These are phyloP conservation scores for Nematolebias whitei DNA, from an alignment of 2,113 vertebrate genomes.

Conservation along the genomic window DNA sequence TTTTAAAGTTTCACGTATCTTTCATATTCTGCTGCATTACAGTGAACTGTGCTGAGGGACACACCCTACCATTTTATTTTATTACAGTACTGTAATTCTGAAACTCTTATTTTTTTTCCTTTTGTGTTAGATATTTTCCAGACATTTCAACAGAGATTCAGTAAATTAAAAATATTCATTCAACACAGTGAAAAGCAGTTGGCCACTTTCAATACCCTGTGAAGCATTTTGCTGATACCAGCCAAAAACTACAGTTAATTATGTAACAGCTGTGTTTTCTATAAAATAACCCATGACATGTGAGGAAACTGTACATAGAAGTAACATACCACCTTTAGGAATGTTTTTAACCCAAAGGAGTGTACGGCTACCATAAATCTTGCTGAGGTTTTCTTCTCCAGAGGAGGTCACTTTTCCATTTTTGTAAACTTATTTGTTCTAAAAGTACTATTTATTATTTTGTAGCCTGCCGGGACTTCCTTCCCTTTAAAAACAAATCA, in stretches of 20 bases:
- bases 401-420: slow-evolving; percentile 41
- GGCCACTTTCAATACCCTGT: slow-evolving; percentile 6
- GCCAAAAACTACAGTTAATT: slow-evolving; percentile 64
- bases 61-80: neutral
- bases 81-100: too few relatives aligned
- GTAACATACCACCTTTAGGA: slow-evolving; percentile 14
- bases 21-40: too few relatives aligned
- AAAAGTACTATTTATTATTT: slow-evolving; percentile 18
- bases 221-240: slow-evolving; percentile 37
- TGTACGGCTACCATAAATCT: slow-evolving; percentile 40
- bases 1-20: too few relatives aligned
- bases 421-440: too few relatives aligned
- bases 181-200: neutral
- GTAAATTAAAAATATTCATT: neutral
- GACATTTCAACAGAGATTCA: neutral
- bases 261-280: slow-evolving; percentile 64
- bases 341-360: slow-evolving; percentile 38
- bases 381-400: slow-evolving; percentile 41
- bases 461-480: slow-evolving; percentile 2
- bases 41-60: too few relatives aligned
- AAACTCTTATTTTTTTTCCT: neutral
- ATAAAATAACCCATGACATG: slow-evolving; percentile 50
- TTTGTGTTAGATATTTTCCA: neutral
- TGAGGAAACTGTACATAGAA: slow-evolving; percentile 25
- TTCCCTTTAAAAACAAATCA: slow-evolving; percentile 21